Conservation (phyloP, 2,797 vertebrate species). For the Chloroceryle amazona region DNA sequence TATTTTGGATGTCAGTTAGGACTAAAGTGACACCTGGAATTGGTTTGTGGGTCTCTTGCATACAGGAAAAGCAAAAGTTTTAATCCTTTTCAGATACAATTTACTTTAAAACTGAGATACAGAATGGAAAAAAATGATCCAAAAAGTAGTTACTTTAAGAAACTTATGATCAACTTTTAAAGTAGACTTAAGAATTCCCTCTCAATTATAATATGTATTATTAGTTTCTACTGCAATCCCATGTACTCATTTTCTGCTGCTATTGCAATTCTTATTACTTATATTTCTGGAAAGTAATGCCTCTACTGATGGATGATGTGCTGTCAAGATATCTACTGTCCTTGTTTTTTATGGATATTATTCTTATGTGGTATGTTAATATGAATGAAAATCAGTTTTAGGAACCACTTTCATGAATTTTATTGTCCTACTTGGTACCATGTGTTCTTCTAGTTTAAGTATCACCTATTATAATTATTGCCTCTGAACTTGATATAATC, state of each 20-base stretch:
- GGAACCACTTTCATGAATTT: neutral
- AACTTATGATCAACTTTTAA: neutral
- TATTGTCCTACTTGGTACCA: neutral
- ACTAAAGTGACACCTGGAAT: neutral
- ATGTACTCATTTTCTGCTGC: neutral
- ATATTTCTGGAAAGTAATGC: neutral
- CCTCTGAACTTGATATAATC: neutral
- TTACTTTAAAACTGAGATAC: neutral
- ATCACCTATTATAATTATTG: neutral
- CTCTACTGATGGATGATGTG: neutral
- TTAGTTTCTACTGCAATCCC: neutral
- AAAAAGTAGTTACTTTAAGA: neutral
- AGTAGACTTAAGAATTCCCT: neutral
- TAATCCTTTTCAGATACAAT: neutral
- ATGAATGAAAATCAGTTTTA: neutral
- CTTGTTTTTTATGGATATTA: neutral
- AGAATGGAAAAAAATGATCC: neutral
- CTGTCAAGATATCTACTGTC: neutral
- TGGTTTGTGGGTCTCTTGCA: neutral
- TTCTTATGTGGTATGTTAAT: neutral
- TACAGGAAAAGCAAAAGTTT: neutral
- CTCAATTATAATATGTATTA: neutral
- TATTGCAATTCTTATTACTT: neutral
- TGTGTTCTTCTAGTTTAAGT: neutral
- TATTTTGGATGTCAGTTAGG: neutral